Percentiles rank a stretch among this genome's conserved stretches.
Evolutionary conservation across 2,888 invertebrate species (phyloP).

Genomic region (Drosophila cracens): DNA sequence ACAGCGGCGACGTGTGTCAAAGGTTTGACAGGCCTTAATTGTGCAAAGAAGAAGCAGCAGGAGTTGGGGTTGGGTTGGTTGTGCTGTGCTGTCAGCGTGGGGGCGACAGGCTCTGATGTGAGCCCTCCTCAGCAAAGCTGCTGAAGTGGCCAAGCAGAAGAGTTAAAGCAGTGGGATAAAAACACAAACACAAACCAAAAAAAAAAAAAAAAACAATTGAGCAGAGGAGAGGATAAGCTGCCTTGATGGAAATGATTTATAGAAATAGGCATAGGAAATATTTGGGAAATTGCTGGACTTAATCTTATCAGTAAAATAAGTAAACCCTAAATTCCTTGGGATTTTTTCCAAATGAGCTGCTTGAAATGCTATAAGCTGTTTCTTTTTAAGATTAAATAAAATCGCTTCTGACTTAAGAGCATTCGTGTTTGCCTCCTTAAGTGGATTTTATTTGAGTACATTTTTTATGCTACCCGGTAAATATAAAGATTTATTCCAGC

Average conservation of each 20-base stretch:
- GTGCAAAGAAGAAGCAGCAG: conserved; percentile 38
- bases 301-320: conserved; percentile 14
- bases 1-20: conserved; percentile 71
- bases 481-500: background rate
- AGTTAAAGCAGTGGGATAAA: conserved; percentile 30
- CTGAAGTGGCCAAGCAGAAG: conserved; percentile 35
- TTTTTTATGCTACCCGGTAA: background rate
- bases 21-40: conserved; percentile 81
- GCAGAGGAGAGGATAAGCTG: conserved; percentile 15
- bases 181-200: background rate
- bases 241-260: conserved; percentile 16
- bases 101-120: conserved; percentile 21
- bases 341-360: conserved; percentile 1
- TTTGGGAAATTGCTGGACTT: conserved; percentile 1
- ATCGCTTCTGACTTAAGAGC: background rate
- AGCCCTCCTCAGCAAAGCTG: conserved; percentile 16
- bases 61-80: background rate
- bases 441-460: background rate
- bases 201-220: conserved; percentile 14
- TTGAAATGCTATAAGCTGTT: conserved; percentile 6
- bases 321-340: background rate
- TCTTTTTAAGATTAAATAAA: background rate
- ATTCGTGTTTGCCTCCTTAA: background rate
- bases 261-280: background rate
- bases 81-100: conserved; percentile 9